Percentiles rank a stretch among this genome's conserved stretches.
Conservation (phyloP, 2,113 vertebrate genomes). For the Madoqua kirkii region DNA sequence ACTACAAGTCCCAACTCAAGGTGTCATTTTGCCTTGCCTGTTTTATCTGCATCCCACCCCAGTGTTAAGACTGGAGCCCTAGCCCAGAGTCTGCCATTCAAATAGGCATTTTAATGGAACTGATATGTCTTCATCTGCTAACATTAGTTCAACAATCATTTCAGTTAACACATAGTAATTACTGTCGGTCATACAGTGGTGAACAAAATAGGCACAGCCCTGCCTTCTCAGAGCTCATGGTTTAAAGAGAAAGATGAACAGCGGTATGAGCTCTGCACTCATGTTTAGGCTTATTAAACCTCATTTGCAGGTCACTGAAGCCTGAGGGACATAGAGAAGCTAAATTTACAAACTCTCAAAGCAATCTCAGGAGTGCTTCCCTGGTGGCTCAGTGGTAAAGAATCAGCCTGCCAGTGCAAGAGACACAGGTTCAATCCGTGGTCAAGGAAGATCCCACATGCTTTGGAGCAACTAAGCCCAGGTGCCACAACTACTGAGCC, state of each 20-base stretch:
- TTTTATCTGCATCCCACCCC: background rate
- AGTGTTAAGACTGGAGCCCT: background rate
- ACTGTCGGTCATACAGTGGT: background rate
- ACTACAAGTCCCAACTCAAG: background rate
- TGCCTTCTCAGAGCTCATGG: background rate
- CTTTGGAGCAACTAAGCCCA: background rate
- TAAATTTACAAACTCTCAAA: background rate
- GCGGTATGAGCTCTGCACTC: background rate
- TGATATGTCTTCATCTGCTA: background rate
- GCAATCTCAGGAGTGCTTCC: background rate
- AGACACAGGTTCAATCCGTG: background rate
- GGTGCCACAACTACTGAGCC: background rate
- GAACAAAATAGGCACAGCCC: background rate
- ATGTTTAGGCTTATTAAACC: background rate
- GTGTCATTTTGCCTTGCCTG: background rate
- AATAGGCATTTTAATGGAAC: background rate
- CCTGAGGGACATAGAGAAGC: background rate
- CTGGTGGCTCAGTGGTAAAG: background rate
- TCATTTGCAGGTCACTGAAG: background rate
- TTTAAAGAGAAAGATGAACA: background rate
- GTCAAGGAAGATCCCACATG: background rate
- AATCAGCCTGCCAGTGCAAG: background rate
- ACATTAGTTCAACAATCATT: background rate
- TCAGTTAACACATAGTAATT: background rate
- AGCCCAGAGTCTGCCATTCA: background rate